Evolutionary conservation across 2,113 vertebrate species (phyloP).

Genomic region (Dolichotis patagonum): DNA sequence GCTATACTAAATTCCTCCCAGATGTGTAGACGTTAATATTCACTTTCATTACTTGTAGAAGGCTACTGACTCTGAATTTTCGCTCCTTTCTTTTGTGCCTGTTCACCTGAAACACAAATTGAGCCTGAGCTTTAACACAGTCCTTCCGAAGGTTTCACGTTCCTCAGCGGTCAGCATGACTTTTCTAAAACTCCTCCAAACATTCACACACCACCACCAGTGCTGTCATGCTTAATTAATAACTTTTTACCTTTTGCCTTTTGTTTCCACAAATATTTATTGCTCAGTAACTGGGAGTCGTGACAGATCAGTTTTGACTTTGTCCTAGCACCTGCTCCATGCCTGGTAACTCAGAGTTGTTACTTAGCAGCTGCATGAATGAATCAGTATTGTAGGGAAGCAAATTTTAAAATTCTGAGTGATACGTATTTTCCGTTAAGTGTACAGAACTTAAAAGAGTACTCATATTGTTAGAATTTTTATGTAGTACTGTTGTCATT

Average conservation of each 20-base stretch:
- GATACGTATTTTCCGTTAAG: background rate
- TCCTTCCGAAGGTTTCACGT: background rate
- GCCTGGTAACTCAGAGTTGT: background rate
- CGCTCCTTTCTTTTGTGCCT: background rate
- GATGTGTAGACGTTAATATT: background rate
- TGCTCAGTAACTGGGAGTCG: background rate
- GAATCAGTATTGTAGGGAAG: background rate
- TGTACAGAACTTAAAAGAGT: background rate
- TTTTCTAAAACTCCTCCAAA: background rate
- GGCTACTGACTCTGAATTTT: background rate
- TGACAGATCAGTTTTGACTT: background rate
- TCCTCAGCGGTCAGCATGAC: background rate
- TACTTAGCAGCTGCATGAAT: background rate
- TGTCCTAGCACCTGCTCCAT: background rate
- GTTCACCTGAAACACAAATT: background rate
- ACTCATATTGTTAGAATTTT: background rate
- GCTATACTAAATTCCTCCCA: background rate
- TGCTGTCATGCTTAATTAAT: background rate
- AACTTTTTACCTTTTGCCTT: background rate
- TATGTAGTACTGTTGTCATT: background rate
- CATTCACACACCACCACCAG: background rate
- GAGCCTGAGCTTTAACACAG: background rate
- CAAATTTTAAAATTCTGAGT: slow-evolving; percentile 10
- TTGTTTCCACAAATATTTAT: background rate
- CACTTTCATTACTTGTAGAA: background rate